phyloP scores from a whole-genome alignment of 2,888 invertebrate species.

The Melanargia galathea region DNA sequence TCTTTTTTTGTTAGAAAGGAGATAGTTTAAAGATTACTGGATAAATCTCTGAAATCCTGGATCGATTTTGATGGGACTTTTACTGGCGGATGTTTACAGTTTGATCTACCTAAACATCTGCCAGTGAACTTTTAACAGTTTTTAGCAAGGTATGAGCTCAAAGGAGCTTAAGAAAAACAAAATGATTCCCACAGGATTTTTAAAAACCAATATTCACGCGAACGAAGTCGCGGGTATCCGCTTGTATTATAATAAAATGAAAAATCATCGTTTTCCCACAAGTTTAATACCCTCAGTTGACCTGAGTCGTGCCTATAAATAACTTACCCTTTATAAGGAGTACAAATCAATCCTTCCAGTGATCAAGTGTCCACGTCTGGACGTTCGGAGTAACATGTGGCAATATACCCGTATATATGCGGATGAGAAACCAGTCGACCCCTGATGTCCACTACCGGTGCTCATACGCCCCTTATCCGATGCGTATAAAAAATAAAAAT shows the following conservation, averaged over 20 bases:
- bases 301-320: slow-evolving; percentile 13
- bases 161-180: too few species aligned
- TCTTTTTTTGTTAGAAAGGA: too few species aligned
- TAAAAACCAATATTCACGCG: too few species aligned
- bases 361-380: slow-evolving; percentile 16
- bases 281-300: slow-evolving; percentile 16
- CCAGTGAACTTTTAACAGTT: too few species aligned
- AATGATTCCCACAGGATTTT: too few species aligned
- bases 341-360: slow-evolving; percentile 17
- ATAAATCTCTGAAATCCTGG: too few species aligned
- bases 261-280: slow-evolving; percentile 7
- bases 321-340: slow-evolving; percentile 8
- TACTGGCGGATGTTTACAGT: too few species aligned
- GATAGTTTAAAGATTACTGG: too few species aligned
- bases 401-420: not conserved
- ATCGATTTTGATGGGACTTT: too few species aligned
- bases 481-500: not conserved
- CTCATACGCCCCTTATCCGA: slow-evolving; percentile 6
- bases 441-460: not conserved
- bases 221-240: not conserved
- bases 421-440: slow-evolving; percentile 12
- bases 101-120: too few species aligned
- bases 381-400: slow-evolving; percentile 1
- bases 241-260: not conserved
- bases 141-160: too few species aligned